These are phyloP conservation scores for Scrobipalpa atriplicella DNA, from an alignment of 2,888 invertebrate genomes.

Conservation along the genomic window DNA sequence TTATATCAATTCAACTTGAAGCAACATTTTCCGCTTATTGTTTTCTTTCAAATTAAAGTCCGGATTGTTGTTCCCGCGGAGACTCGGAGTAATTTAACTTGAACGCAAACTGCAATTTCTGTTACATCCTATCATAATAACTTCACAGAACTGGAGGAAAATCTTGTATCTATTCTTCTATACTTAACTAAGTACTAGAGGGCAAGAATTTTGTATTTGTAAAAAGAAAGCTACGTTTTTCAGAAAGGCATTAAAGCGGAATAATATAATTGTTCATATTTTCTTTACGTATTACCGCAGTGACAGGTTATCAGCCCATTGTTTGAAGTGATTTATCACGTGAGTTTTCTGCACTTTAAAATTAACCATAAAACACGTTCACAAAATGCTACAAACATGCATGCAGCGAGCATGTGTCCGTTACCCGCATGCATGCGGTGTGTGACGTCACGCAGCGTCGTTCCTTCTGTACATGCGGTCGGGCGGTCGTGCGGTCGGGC, in stretches of 20 bases:
- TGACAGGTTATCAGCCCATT: no score
- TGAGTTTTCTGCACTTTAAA: no score
- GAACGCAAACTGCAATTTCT: constrained; percentile 11
- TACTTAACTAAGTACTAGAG: no score
- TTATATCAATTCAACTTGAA: no score
- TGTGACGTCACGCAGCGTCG: not conserved
- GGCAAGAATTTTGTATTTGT: no score
- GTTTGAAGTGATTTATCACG: no score
- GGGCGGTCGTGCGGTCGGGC: not conserved
- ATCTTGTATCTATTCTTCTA: not conserved
- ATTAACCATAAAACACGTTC: no score
- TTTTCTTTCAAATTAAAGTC: constrained; percentile 9
- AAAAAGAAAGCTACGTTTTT: no score
- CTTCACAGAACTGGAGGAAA: constrained; percentile 3
- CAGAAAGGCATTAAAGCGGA: no score
- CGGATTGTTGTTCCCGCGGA: not conserved
- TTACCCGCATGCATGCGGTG: not conserved
- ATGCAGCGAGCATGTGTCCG: not conserved
- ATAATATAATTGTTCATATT: no score
- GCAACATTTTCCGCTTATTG: constrained; percentile 5
- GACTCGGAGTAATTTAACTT: constrained; percentile 12
- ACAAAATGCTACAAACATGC: no score
- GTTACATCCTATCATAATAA: constrained; percentile 16
- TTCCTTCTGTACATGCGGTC: not conserved
- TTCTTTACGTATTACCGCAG: no score